Conservation (phyloP, 2,113 vertebrate species). For the Zapornia atra region DNA sequence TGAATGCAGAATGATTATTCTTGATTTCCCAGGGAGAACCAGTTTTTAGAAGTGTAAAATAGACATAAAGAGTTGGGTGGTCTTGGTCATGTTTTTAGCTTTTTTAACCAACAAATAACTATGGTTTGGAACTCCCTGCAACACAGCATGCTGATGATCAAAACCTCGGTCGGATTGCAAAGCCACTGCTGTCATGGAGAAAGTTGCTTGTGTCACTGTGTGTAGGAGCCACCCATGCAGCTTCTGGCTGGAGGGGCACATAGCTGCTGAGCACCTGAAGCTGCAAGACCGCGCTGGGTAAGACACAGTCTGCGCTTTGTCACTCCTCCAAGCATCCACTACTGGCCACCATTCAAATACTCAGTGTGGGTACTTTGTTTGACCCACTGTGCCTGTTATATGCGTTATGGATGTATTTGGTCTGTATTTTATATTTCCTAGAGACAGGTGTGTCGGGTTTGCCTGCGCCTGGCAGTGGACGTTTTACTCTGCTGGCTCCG, state of each 20-base stretch:
- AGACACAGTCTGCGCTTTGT: background rate
- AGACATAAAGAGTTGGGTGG: background rate
- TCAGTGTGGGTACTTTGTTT: background rate
- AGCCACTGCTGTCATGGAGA: background rate
- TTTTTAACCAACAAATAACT: background rate
- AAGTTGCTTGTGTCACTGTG: background rate
- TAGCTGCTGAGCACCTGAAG: background rate
- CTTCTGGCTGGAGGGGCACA: background rate
- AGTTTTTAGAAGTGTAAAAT: background rate
- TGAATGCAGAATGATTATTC: background rate
- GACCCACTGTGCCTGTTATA: background rate
- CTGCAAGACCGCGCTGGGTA: fast-evolving
- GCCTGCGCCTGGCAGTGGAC: background rate
- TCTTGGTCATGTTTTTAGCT: background rate
- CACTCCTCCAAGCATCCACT: background rate
- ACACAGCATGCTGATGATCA: background rate
- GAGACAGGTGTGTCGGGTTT: background rate
- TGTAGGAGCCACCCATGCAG: background rate
- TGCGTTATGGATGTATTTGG: background rate
- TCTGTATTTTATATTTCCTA: background rate
- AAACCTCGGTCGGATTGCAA: background rate
- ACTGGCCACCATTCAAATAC: background rate
- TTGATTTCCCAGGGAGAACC: background rate
- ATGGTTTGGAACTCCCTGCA: background rate
- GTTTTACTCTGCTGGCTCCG: background rate